Evolutionary conservation across 2,888 invertebrate species (phyloP), one percentile per base, ranked within the genome.

Genomic region (Morpho deidamia): DNA sequence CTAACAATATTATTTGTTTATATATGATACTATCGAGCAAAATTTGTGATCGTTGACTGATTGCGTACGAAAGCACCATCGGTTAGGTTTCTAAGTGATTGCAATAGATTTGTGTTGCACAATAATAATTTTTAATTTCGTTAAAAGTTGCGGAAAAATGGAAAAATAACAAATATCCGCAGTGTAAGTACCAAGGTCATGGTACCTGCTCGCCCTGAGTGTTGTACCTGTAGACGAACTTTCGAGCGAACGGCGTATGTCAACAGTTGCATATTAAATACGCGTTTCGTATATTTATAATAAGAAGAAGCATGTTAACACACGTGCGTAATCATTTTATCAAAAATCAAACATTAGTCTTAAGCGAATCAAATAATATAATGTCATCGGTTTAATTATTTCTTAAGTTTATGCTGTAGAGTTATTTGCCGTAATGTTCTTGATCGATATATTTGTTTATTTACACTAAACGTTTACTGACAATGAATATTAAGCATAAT

Each of bases 161-260:
- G 73, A 75, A 77, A 81, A 83, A 72, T 70, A 56, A 57, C 56
- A 81, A 82, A 83, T 83, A 83, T 83, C 81, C 78, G 81, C 75
- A 73, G 76, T 76, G 72, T 71, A 61, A 59, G 69, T 68, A 64
- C 75, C 84, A 87, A 88, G 88, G 88, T 81, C 78, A 73, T 65
- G 67, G 74, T 70, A 85, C 78, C 74, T 73, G 86, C 72, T 87
- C 67, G 76, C 86, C 86, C 72, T 86, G 87, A 85, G 71, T 68
- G 63, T 63, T 67, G 68, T 69, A 67, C 70, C 62, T 70, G 72
- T 71, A 68, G 72, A 74, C 76, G 74, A 74, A 83, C 85, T 85
- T 85, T 85, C 85, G 77, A 84, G 78, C 70, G 69, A 60, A 50
- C 60, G 62, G 50, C 58, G 59, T 59, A 58, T 62, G 62, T 59